Evolutionary conservation across 1,140 invertebrate species (phyloP).

Genomic region (Ooceraea biroi): DNA sequence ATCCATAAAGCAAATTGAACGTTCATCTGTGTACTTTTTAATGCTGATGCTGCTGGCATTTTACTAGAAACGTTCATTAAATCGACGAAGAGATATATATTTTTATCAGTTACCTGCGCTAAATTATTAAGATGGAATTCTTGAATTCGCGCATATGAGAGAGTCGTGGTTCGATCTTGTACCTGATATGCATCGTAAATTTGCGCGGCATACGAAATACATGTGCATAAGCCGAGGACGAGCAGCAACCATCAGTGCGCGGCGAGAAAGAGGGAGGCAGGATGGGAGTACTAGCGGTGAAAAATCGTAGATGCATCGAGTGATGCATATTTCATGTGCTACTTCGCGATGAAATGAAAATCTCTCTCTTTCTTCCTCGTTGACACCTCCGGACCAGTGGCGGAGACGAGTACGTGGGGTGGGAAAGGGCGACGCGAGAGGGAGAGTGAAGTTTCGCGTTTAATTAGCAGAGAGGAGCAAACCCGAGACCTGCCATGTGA

Average conservation of each 20-base stretch:
- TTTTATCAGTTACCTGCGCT: not conserved
- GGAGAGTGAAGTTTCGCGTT: not conserved
- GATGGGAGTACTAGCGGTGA: slow-evolving; percentile 68
- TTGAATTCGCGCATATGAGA: slow-evolving; percentile 15
- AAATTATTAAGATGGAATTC: slow-evolving; percentile 22
- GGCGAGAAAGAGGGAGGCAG: not conserved
- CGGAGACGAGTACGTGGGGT: not conserved
- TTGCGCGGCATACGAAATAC: slow-evolving; percentile 47
- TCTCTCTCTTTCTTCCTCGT: slow-evolving; percentile 68
- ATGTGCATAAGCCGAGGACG: slow-evolving; percentile 44
- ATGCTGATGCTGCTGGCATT: not conserved
- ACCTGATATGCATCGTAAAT: slow-evolving; percentile 41
- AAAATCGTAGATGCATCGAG: slow-evolving; percentile 75
- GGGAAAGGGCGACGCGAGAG: not conserved
- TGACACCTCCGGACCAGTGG: slow-evolving; percentile 26
- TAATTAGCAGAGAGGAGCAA: slow-evolving; percentile 26
- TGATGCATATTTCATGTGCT: slow-evolving; percentile 79
- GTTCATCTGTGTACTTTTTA: not conserved
- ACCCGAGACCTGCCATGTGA: not conserved
- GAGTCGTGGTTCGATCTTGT: slow-evolving; percentile 1
- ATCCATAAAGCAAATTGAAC: not conserved
- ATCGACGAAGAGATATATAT: not conserved
- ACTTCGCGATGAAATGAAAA: slow-evolving; percentile 76
- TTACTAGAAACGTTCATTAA: not conserved
- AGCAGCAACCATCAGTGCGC: slow-evolving; percentile 59